A percentile compares a stretch with the other conserved stretches of the same genome.
phyloP scores from a whole-genome alignment of 2,113 vertebrate genomes.

The Redunca redunca region DNA sequence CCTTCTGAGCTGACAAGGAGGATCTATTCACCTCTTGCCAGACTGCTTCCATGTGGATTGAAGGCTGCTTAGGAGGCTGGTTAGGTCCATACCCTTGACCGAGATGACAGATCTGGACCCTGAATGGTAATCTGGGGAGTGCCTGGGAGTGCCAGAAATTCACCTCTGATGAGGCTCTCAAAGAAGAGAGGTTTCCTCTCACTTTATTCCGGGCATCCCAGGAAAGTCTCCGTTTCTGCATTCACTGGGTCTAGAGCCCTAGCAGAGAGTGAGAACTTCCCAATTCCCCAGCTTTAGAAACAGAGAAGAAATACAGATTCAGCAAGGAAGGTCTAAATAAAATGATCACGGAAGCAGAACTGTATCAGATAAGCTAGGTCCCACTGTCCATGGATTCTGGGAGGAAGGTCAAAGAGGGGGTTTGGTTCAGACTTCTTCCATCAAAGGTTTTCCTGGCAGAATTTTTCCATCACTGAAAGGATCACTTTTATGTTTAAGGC shows the following conservation, averaged over 20 bases:
- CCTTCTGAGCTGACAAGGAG: neutral
- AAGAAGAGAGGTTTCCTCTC: neutral
- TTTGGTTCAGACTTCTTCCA: neutral
- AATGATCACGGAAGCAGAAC: neutral
- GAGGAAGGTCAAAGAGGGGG: neutral
- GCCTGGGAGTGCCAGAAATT: neutral
- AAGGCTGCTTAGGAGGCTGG: neutral
- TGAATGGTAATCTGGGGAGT: neutral
- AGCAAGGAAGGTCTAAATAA: neutral
- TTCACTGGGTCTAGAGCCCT: too few species aligned
- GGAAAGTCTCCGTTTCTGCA: neutral
- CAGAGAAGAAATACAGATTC: neutral
- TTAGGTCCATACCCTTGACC: neutral
- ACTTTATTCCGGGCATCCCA: accelerated
- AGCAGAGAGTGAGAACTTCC: too few species aligned
- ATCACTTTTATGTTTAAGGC: neutral
- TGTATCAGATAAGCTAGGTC: neutral
- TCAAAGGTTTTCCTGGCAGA: neutral
- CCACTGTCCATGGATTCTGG: neutral
- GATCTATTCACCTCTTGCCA: neutral
- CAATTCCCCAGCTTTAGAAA: neutral
- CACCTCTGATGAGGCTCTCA: neutral
- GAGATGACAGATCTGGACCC: accelerated
- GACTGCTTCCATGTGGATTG: too few species aligned
- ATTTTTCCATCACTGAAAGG: neutral